Evolutionary conservation across 2,797 vertebrate species (phyloP).

Genomic region (Smutsia temminckii): DNA sequence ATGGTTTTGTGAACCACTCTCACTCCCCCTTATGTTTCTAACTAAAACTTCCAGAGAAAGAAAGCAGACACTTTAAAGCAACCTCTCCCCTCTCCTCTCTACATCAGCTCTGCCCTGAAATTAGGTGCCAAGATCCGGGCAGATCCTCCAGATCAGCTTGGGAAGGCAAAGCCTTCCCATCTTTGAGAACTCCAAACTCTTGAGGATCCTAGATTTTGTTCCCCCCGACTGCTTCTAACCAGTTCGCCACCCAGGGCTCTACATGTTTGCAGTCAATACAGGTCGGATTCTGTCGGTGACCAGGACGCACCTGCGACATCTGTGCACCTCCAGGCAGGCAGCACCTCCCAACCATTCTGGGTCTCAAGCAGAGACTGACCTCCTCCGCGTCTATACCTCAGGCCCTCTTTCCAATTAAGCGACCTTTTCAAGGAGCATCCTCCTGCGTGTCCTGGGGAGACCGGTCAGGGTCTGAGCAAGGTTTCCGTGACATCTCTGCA

Average conservation of each 20-base stretch:
- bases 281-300: neutral
- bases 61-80: neutral
- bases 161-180: neutral
- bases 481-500: neutral
- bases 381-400: neutral
- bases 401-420: slow-evolving; percentile 24
- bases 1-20: neutral
- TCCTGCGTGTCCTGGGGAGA: neutral
- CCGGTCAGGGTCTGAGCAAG: neutral
- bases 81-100: neutral
- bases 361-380: neutral
- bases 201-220: neutral
- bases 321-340: neutral
- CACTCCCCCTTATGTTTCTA: slow-evolving; percentile 40
- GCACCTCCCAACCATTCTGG: neutral
- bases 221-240: neutral
- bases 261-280: neutral
- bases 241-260: neutral
- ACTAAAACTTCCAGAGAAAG: slow-evolving; percentile 61
- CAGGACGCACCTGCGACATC: neutral
- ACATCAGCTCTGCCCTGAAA: slow-evolving; percentile 18
- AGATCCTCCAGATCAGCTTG: neutral
- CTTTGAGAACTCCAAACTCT: neutral
- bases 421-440: slow-evolving; percentile 36
- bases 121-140: neutral